Conservation (phyloP, 2,113 vertebrate genomes). For the Paramisgurnus dabryanus region DNA sequence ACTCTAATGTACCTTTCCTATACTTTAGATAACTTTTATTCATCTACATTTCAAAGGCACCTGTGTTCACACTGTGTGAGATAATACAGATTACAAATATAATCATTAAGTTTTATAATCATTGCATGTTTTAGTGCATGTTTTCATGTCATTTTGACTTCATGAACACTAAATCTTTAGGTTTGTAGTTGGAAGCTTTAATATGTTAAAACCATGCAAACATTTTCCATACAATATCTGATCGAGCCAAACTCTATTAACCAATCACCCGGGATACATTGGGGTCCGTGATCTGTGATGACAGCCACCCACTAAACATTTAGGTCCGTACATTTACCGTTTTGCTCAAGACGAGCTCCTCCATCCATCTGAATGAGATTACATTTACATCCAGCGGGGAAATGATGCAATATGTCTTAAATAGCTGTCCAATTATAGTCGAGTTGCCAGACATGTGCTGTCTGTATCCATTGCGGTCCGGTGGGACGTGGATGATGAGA, state of each 20-base stretch:
- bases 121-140: too few species aligned
- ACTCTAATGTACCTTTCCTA: too few species aligned
- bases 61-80: too few species aligned
- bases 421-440: slow-evolving; percentile 53
- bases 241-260: background rate
- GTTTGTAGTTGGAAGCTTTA: background rate
- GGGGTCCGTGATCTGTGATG: slow-evolving; percentile 11
- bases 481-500: slow-evolving; percentile 38
- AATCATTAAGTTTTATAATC: too few species aligned
- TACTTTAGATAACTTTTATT: too few species aligned
- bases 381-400: slow-evolving; percentile 43
- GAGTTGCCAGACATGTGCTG: slow-evolving; percentile 35
- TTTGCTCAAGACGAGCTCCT: slow-evolving; percentile 29
- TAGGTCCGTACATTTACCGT: slow-evolving; percentile 2
- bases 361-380: slow-evolving; percentile 48
- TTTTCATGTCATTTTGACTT: too few species aligned
- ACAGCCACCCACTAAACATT: background rate
- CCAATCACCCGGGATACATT: background rate
- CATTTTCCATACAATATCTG: background rate
- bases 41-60: too few species aligned
- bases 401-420: slow-evolving; percentile 53
- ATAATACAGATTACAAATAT: too few species aligned
- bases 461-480: slow-evolving; percentile 46
- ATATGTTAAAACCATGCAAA: background rate
- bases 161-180: background rate